A percentile compares a stretch with the other conserved stretches of the same genome.
These are phyloP conservation scores for Leucania comma DNA, from an alignment of 2,888 invertebrate species.

Conservation along the genomic window DNA sequence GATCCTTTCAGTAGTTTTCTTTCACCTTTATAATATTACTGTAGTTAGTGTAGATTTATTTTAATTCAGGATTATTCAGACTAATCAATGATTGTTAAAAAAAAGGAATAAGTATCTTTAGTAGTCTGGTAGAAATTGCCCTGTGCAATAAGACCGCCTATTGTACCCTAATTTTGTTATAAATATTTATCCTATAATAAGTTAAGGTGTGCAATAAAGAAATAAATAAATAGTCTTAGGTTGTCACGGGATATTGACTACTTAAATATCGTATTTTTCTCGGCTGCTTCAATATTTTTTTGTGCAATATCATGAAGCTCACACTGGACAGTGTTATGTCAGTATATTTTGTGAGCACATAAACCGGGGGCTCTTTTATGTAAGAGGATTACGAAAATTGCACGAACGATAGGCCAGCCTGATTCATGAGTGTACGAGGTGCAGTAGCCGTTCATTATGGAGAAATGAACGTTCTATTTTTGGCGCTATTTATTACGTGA, in stretches of 20 bases:
- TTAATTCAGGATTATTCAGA: background rate
- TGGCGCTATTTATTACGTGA: conserved; percentile 40
- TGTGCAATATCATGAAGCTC: conserved; percentile 32
- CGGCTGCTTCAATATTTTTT: conserved; percentile 16
- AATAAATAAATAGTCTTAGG: too few species aligned
- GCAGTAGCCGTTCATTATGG: conserved; percentile 41
- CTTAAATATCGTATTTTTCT: background rate
- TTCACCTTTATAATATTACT: too few species aligned
- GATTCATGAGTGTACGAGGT: conserved; percentile 51
- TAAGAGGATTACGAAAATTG: conserved; percentile 67
- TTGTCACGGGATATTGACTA: background rate
- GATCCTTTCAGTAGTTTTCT: too few species aligned
- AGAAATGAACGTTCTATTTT: conserved; percentile 60
- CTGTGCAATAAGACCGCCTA: too few species aligned
- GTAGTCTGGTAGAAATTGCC: too few species aligned
- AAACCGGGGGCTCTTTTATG: conserved; percentile 57
- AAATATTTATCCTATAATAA: too few species aligned
- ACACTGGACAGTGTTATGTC: conserved; percentile 58
- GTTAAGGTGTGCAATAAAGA: too few species aligned
- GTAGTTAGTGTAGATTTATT: too few species aligned
- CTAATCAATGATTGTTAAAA: background rate
- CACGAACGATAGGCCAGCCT: conserved; percentile 48
- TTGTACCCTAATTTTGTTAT: too few species aligned
- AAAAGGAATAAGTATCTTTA: too few species aligned
- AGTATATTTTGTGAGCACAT: conserved; percentile 61